Percentiles rank a stretch among this genome's conserved stretches.
Conservation (phyloP, 2,113 vertebrate genomes). For the Myiagra hebetior region DNA sequence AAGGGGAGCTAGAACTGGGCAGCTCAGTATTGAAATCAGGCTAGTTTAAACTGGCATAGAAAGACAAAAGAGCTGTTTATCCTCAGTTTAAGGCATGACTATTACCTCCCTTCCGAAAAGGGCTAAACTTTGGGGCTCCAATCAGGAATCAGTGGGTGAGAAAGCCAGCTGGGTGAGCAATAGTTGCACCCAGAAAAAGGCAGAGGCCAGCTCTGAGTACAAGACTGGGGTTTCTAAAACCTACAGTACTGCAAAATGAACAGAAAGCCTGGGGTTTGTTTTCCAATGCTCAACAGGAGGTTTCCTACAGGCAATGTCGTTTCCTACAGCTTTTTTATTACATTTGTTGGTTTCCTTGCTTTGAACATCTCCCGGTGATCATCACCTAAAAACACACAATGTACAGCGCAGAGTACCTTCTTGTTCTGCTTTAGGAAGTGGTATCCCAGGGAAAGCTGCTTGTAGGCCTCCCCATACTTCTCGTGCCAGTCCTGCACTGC, state of each 20-base stretch:
- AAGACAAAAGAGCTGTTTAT: not conserved
- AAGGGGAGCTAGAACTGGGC: not conserved
- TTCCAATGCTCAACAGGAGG: not conserved
- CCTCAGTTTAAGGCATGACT: not conserved
- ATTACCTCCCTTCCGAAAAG: not conserved
- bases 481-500: slow-evolving; percentile 83
- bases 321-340: not conserved
- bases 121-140: not conserved
- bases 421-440: slow-evolving; percentile 88
- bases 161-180: not conserved
- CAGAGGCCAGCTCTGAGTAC: not conserved
- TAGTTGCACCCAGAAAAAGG: not conserved
- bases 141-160: not conserved
- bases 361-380: not conserved
- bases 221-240: not conserved
- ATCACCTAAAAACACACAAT: accelerated
- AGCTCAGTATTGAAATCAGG: not conserved
- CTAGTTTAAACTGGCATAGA: not conserved
- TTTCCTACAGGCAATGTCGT: accelerated
- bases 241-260: not conserved
- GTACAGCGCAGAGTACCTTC: slow-evolving; percentile 73
- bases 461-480: slow-evolving; percentile 85
- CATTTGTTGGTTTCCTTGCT: not conserved
- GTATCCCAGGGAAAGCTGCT: slow-evolving; percentile 89
- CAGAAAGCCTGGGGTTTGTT: not conserved